Evolutionary conservation across 2,888 invertebrate genomes (phyloP), one percentile per base, ranked within the genome.

Genomic region (Notocelia uddmanniana): DNA sequence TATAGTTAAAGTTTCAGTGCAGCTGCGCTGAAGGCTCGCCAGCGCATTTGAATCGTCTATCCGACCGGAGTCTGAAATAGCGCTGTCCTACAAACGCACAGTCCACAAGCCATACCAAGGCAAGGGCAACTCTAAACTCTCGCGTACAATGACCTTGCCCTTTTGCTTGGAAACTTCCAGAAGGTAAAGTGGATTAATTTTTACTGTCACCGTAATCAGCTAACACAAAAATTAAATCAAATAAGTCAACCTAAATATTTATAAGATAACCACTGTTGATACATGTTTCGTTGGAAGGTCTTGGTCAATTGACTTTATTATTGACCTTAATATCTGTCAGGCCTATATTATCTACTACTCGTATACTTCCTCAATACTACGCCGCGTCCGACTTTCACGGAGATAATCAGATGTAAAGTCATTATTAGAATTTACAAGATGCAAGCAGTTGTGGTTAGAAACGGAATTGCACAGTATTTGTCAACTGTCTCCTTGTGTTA

Each of bases 91-190:
- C 15, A 45, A 45, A 45, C n/a, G 45, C 45, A 6, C 45, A 8
- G 45, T n/a, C n/a, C n/a, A n/a, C n/a, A n/a, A n/a, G n/a, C n/a
- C n/a, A n/a, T n/a, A 96, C 54, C 95, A 96, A 78, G 93, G 97
- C 50, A 96, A 95, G 85, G 97, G 97, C 84, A 96, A 96, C 79
- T 91, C 96, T 0, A 94, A 96, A 80, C 88, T 97, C n/a, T n/a
- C n/a, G 13, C 15, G 45, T 97, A 97, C 89, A 96, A 96, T 71
- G 97, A 97, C 84, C 94, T 97, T 71, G 97, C 97, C 0, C 88
- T 97, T 60, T 96, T 96, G 75, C 85, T 97, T 50, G 92, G 89
- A 81, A 68, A 34, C 55, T 66, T 64, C 58, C 37, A 70, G 48
- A 57, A 69, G 62, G 69, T 58, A 57, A 60, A 60, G 11, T 18